Conservation (phyloP, 30 jellyfish, hydroid and myxozoan species). For the Turritopsis rubra region DNA sequence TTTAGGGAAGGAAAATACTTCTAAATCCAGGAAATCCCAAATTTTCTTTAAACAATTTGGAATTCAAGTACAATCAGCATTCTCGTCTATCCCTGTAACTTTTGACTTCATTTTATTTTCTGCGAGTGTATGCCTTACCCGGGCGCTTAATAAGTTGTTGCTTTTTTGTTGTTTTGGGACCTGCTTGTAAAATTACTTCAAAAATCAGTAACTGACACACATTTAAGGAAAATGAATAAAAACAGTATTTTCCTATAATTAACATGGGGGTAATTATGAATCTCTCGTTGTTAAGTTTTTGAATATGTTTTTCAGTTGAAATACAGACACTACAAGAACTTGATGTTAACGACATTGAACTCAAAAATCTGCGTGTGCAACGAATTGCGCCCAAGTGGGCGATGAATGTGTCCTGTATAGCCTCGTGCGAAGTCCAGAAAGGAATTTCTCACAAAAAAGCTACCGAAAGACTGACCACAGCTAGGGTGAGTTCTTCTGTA, state of each 20-base stretch:
- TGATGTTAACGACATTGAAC: conserved; percentile 5
- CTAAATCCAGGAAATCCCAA: too few species aligned
- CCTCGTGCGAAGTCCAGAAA: conserved; percentile 32
- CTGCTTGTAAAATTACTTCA: too few species aligned
- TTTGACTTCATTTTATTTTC: too few species aligned
- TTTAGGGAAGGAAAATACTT: too few species aligned
- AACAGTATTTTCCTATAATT: too few species aligned
- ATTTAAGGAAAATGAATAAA: too few species aligned
- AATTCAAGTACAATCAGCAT: too few species aligned
- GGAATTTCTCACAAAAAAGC: conserved; percentile 26
- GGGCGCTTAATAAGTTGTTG: not conserved
- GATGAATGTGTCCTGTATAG: conserved; percentile 29
- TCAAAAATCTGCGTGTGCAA: conserved; percentile 24
- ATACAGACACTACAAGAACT: conserved; percentile 19
- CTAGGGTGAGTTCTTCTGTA: conserved; percentile 20
- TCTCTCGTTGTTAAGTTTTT: too few species aligned
- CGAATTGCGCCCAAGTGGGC: conserved; percentile 31
- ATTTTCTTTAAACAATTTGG: too few species aligned
- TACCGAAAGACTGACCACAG: conserved; percentile 11
- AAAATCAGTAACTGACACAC: too few species aligned
- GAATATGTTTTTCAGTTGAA: conserved; percentile 34
- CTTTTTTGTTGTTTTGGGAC: not conserved
- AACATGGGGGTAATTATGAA: too few species aligned
- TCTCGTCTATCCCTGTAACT: too few species aligned
- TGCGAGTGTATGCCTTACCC: not conserved